Evolutionary conservation across 1,140 invertebrate species (phyloP).

Genomic region (Drosophila sturtevanti): DNA sequence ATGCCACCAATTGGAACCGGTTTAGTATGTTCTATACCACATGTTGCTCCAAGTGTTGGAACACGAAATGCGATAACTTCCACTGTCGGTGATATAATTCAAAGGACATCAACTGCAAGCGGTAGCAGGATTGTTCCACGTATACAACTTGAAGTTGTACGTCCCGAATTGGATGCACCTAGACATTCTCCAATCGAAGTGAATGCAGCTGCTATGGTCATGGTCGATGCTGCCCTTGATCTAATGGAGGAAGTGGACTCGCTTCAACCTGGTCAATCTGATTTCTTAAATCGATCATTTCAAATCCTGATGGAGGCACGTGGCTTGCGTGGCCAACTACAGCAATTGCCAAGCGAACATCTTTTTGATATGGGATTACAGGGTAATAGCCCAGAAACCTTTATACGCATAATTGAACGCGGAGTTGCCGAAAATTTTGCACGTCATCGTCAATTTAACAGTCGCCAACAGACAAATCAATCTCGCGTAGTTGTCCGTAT

Average conservation of each 20-base stretch:
- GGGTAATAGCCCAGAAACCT: not conserved
- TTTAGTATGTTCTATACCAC: not conserved
- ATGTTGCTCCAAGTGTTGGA: not conserved
- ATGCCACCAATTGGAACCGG: not conserved
- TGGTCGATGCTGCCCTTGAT: not conserved
- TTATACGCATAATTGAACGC: not conserved
- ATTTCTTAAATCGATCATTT: not conserved
- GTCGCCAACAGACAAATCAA: not conserved
- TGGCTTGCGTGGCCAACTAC: not conserved
- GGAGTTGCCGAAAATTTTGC: not conserved
- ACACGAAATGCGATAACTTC: not conserved
- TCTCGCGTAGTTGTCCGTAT: not conserved
- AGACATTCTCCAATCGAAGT: too few relatives aligned
- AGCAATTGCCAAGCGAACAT: not conserved
- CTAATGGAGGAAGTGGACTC: not conserved
- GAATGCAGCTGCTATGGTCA: not conserved
- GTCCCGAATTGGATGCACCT: not conserved
- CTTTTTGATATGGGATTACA: not conserved
- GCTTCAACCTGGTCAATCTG: not conserved
- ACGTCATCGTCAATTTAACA: not conserved
- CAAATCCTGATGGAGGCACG: constrained; percentile 3
- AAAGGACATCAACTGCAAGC: not conserved
- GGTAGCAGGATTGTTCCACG: not conserved
- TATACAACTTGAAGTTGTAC: not conserved
- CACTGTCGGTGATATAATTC: not conserved